Evolutionary conservation across 2,113 vertebrate species (phyloP).

Genomic region (Atherinomorus stipes): DNA sequence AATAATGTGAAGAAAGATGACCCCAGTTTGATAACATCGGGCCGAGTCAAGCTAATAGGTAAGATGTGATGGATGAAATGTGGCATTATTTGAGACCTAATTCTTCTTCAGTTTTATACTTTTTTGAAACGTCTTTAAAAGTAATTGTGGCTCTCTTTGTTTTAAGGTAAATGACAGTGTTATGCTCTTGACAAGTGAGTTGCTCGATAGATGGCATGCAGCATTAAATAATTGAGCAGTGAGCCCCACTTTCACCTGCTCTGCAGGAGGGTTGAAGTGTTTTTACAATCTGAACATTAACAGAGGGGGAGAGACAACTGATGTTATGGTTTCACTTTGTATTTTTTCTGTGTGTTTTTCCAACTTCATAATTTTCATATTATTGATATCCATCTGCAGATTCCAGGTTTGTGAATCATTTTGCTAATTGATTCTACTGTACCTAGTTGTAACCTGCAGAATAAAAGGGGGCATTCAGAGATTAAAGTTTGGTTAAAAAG

Average conservation of each 20-base stretch:
- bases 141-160: no score
- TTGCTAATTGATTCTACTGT: background rate
- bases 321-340: background rate
- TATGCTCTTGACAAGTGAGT: background rate
- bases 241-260: conserved; percentile 24
- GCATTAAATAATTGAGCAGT: conserved; percentile 53
- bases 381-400: background rate
- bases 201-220: conserved; percentile 4
- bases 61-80: conserved; percentile 53
- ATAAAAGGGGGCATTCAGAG: no score
- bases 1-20: conserved; percentile 98
- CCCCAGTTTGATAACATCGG: conserved; percentile 92
- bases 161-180: background rate
- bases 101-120: background rate
- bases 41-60: conserved; percentile 93
- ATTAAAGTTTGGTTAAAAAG: background rate
- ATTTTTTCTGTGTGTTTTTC: background rate
- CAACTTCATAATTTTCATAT: background rate
- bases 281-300: background rate
- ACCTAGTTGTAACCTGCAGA: no score
- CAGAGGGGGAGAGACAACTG: background rate
- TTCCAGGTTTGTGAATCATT: background rate
- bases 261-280: conserved; percentile 2
- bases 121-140: no score
- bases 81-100: background rate